These are phyloP conservation scores for Oenanthe melanoleuca DNA, from an alignment of 2,113 vertebrate species.

Conservation along the genomic window DNA sequence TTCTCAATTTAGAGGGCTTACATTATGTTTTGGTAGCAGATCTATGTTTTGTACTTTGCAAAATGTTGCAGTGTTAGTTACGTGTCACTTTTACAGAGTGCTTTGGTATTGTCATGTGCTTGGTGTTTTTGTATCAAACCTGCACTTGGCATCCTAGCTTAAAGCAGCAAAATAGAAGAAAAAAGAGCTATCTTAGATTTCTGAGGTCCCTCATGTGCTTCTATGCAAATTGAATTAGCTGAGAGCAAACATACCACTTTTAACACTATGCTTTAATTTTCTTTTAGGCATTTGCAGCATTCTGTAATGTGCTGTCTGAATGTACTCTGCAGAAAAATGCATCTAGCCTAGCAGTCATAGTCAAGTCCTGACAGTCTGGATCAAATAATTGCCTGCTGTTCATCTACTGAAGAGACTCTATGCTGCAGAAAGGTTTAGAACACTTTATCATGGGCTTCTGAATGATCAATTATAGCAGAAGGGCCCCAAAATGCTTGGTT, in stretches of 20 bases:
- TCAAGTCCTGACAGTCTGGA: background rate
- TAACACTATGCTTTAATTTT: background rate
- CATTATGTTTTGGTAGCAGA: background rate
- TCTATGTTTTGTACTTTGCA: background rate
- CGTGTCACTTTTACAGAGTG: background rate
- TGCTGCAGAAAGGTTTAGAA: background rate
- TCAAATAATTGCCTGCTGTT: background rate
- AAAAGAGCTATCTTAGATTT: background rate
- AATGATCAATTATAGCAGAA: background rate
- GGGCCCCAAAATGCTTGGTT: background rate
- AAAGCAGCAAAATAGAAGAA: background rate
- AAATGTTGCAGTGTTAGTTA: background rate
- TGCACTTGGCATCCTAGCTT: background rate
- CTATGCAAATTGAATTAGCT: background rate
- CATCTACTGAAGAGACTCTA: background rate
- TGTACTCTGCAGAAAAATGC: background rate
- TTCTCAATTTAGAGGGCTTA: background rate
- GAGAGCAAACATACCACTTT: background rate
- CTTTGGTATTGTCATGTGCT: fast-evolving
- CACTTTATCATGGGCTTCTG: background rate
- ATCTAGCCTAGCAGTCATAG: background rate
- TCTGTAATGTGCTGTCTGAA: background rate
- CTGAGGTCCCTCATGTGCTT: fast-evolving
- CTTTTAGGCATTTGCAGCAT: background rate
- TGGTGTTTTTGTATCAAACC: background rate